A percentile compares a stretch with the other conserved stretches of the same genome.
Evolutionary conservation across 2,113 vertebrate species (phyloP).

Genomic region (Macroglossus sobrinus): DNA sequence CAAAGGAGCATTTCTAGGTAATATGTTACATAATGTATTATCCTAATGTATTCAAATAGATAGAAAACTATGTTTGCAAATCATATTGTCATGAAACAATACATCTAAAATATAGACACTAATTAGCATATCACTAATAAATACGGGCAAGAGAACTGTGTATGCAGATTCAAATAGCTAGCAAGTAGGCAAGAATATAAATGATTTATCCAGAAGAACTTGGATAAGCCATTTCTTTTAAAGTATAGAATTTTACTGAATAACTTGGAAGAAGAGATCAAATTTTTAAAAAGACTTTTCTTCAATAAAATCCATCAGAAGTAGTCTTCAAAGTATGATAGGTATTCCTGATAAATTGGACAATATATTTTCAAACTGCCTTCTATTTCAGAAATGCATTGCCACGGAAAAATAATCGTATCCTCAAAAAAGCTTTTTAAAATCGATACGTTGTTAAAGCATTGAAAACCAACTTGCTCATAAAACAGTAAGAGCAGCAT

Average conservation of each 20-base stretch:
- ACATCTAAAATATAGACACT: neutral
- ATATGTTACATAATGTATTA: neutral
- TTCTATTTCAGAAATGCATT: conserved; percentile 16
- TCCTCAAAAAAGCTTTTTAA: neutral
- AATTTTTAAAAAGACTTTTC: neutral
- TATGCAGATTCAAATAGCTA: neutral
- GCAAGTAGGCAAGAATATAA: neutral
- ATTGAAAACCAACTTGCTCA: neutral
- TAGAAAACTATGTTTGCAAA: neutral
- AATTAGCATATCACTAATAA: neutral
- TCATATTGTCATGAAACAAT: neutral
- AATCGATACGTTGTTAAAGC: neutral
- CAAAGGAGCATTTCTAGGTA: neutral
- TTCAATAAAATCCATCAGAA: neutral
- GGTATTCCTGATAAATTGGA: neutral
- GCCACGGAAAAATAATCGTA: neutral
- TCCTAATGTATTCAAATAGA: neutral
- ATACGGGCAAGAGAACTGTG: neutral
- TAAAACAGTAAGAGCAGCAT: neutral
- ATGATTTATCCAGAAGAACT: neutral
- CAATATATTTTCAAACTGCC: neutral
- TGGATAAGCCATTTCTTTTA: neutral
- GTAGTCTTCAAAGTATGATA: neutral
- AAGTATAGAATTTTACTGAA: neutral
- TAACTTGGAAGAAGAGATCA: neutral